Conservation (phyloP, 2,113 vertebrate species). For the Chaetodon auriga region DNA sequence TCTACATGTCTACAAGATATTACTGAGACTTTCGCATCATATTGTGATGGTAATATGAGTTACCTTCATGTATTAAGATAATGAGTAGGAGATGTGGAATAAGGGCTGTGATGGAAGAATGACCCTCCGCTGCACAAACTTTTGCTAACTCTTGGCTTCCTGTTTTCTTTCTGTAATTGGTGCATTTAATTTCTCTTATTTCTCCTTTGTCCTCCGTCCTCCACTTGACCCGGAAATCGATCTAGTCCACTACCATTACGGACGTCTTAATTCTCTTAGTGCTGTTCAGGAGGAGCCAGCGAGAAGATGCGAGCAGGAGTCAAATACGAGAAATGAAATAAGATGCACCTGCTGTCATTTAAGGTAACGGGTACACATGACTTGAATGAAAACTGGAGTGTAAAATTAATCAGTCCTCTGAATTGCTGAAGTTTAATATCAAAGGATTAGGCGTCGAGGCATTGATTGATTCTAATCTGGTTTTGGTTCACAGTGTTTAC, state of each 20-base stretch:
- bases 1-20: constrained; percentile 10
- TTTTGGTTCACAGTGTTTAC: background rate
- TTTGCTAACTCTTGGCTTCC: constrained; percentile 25
- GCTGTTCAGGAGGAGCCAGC: constrained; percentile 7
- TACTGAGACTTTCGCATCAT: constrained; percentile 9
- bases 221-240: constrained; percentile 32
- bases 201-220: constrained; percentile 18
- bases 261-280: constrained; percentile 26
- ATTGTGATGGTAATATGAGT: constrained; percentile 13
- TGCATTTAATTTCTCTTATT: constrained; percentile 10
- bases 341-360: background rate
- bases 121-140: constrained; percentile 23
- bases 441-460: background rate
- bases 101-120: background rate
- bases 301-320: constrained; percentile 14
- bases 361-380: background rate
- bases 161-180: background rate
- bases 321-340: constrained; percentile 13
- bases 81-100: background rate
- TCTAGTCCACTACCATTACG: constrained; percentile 1
- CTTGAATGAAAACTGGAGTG: background rate
- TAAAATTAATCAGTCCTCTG: background rate
- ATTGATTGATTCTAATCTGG: constrained; percentile 20
- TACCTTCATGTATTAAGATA: background rate
- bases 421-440: constrained; percentile 7